These are phyloP conservation scores for Natator depressus DNA, from an alignment of 2,113 vertebrate species.

Conservation along the genomic window DNA sequence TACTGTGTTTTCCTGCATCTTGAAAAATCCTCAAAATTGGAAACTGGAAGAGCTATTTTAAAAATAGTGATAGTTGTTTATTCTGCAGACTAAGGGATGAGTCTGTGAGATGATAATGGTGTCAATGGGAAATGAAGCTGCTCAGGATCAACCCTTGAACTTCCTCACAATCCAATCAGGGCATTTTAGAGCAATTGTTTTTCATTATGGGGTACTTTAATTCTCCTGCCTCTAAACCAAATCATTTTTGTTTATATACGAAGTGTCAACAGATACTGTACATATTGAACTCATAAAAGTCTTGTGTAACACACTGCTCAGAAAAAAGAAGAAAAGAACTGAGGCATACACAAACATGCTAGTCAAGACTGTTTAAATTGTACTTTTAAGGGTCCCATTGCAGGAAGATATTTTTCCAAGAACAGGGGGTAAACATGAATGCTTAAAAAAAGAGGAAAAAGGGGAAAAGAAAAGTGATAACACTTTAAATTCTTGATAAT, in stretches of 20 bases:
- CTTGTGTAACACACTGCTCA: constrained; percentile 44
- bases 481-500: constrained; percentile 20
- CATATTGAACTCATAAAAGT: constrained; percentile 67
- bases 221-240: constrained; percentile 51
- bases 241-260: constrained; percentile 65
- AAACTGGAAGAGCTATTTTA: constrained; percentile 18
- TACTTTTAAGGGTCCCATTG: constrained; percentile 32
- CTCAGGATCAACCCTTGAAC: constrained; percentile 24
- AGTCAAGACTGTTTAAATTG: constrained; percentile 38
- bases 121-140: constrained; percentile 22
- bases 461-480: neutral
- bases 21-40: neutral
- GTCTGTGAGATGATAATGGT: neutral
- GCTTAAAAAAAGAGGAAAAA: neutral
- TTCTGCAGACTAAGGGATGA: neutral
- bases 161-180: constrained; percentile 38
- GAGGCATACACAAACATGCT: constrained; percentile 11
- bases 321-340: constrained; percentile 27
- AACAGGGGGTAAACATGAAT: constrained; percentile 26
- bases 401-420: neutral
- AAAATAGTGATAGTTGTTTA: neutral
- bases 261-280: constrained; percentile 68
- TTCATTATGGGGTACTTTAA: constrained; percentile 61
- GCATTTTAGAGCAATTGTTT: constrained; percentile 60
- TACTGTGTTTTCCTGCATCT: neutral